These are phyloP conservation scores for Lithophane ornitopus DNA, from an alignment of 2,888 invertebrate species.

Conservation along the genomic window DNA sequence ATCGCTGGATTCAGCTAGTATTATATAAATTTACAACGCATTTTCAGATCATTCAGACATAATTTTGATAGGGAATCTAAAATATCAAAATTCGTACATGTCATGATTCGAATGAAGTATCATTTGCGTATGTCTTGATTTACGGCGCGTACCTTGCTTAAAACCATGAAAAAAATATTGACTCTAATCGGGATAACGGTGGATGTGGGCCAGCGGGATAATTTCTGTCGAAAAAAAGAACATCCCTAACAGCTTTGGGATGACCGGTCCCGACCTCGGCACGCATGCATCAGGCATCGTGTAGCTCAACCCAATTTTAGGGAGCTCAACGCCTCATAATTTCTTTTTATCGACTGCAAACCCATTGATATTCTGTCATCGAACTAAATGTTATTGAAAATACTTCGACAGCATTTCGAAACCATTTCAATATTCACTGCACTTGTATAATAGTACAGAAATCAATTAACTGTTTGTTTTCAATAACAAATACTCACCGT, in stretches of 20 bases:
- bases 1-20: no score
- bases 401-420: constrained; percentile 23
- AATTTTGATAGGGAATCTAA: no score
- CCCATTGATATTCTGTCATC: constrained; percentile 33
- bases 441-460: constrained; percentile 18
- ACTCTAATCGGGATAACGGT: background rate
- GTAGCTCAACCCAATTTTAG: background rate
- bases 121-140: no score
- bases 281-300: constrained; percentile 17
- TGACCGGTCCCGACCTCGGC: background rate
- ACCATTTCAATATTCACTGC: constrained; percentile 20
- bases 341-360: constrained; percentile 28
- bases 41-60: no score
- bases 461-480: constrained; percentile 46
- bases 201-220: background rate
- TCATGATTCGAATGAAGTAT: no score
- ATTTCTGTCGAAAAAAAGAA: background rate
- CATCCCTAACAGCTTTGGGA: no score
- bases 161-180: background rate
- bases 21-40: no score
- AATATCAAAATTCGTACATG: no score
- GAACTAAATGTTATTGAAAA: constrained; percentile 24
- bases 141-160: background rate
- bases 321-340: constrained; percentile 1
- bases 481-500: constrained; percentile 28